Base-by-base conservation (phyloP, 2,797 vertebrate species). In the Iguana delicatissima region DNA sequence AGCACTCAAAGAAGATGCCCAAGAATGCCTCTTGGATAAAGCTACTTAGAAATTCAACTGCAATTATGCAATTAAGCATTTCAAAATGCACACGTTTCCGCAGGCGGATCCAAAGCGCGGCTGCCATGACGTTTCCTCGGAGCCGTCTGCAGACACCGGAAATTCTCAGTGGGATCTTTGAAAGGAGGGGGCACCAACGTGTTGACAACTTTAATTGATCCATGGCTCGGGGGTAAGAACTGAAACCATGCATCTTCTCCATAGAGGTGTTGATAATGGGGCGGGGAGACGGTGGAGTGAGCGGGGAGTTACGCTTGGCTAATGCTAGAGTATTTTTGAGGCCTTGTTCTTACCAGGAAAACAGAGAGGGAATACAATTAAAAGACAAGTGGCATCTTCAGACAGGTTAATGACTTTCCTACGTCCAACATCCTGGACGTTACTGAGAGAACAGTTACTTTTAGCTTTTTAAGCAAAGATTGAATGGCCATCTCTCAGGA, bases 51-150 rank as follows among this genome's bases (percentile, higher is more conserved):
- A 94, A 95, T 95, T 94, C 95, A 93, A 87, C 90, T 90, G 95
- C 96, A 96, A 96, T 96, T 96, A 96, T 96, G 95, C 94, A 94
- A 94, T 96, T 95, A 94, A 95, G 94, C 95, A 95, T 96, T 96
- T 93, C 96, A 96, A 96, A 94, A 96, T 95, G 95, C 95, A 95
- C 12, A 3, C 89, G 83, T 87, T 89, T 94, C 93, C 92, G 94
- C 94, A 92, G 94, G 95, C 93, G 92, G 94, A 94, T 95, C 94
- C 5, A 4, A 10, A 94, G 85, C 3, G 91, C 67, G 82, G 91
- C 87, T 92, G 93, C 95, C 85, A 85, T 87, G 93, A 93, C 10
- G n/a, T 92, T 92, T 88, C 90, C 93, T 94, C 91, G 94, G 86
- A 95, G 92, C 94, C 86, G 93, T 84, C 94, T 94, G 8, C 92